phyloP scores from a whole-genome alignment of 2,113 vertebrate genomes.

The Gymnogyps californianus region DNA sequence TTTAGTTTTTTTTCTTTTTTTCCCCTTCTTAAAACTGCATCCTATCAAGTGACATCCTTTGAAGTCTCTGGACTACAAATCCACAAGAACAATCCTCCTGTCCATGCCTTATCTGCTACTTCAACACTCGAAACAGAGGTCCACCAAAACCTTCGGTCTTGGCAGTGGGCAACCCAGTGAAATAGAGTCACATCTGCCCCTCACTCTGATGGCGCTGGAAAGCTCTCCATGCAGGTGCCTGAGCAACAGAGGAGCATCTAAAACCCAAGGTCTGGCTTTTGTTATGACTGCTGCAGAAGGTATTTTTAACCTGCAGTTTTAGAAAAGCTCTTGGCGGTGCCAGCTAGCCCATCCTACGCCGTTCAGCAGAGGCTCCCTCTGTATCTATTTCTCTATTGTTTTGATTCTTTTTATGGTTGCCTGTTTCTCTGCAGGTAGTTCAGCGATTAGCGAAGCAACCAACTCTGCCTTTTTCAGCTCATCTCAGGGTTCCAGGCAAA shows the following conservation, averaged over 20 bases:
- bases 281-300: background rate
- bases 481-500: constrained; percentile 52
- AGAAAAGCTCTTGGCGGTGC: background rate
- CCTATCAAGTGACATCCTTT: background rate
- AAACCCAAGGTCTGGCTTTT: background rate
- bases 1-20: rapidly evolving
- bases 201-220: rapidly evolving
- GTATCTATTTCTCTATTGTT: background rate
- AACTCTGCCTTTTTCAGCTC: constrained; percentile 47
- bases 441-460: background rate
- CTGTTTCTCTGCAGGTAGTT: constrained; percentile 61
- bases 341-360: background rate
- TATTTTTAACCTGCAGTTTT: background rate
- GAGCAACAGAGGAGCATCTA: background rate
- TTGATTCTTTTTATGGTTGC: constrained; percentile 22
- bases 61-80: background rate
- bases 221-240: background rate
- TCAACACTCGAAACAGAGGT: background rate
- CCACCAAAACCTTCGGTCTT: background rate
- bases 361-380: background rate
- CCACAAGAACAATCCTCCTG: background rate
- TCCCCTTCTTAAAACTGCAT: background rate
- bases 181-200: background rate
- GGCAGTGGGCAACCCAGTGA: background rate
- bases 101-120: background rate